A percentile compares a stretch with the other conserved stretches of the same genome.
Conservation (phyloP, 1,140 invertebrate genomes). For the Coptotermes formosanus region DNA sequence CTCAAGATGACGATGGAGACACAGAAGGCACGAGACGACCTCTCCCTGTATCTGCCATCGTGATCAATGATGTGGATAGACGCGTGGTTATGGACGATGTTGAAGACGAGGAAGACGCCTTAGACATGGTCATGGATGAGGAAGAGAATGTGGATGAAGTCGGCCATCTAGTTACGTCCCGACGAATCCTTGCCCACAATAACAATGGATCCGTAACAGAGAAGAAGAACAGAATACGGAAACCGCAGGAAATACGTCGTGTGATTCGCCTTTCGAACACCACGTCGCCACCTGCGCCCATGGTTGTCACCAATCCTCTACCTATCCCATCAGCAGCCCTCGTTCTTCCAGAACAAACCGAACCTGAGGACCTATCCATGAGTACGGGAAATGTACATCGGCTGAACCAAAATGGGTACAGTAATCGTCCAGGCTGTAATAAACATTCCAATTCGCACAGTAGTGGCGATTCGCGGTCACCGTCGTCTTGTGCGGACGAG, state of each 20-base stretch:
- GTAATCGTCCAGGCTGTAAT: not conserved
- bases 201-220: conserved; percentile 40
- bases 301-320: conserved; percentile 37
- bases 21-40: not conserved
- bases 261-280: conserved; percentile 48
- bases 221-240: conserved; percentile 45
- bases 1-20: conserved; percentile 38
- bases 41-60: not conserved
- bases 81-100: conserved; percentile 17
- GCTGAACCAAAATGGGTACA: conserved; percentile 22
- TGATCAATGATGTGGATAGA: not conserved
- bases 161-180: conserved; percentile 27
- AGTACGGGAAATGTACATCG: conserved; percentile 42
- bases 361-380: conserved; percentile 83
- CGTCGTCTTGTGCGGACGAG: conserved; percentile 44
- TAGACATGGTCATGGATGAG: not conserved
- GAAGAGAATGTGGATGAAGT: conserved; percentile 38
- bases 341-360: conserved; percentile 75
- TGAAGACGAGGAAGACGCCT: conserved; percentile 39
- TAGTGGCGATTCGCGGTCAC: conserved; percentile 41
- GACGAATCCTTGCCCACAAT: conserved; percentile 23
- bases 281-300: not conserved
- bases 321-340: conserved; percentile 44
- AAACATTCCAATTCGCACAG: conserved; percentile 41
- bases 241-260: conserved; percentile 51